Percentiles rank a stretch among this genome's conserved stretches.
Conservation (phyloP, 1,140 invertebrate species). For the Drosophila ohnishii region DNA sequence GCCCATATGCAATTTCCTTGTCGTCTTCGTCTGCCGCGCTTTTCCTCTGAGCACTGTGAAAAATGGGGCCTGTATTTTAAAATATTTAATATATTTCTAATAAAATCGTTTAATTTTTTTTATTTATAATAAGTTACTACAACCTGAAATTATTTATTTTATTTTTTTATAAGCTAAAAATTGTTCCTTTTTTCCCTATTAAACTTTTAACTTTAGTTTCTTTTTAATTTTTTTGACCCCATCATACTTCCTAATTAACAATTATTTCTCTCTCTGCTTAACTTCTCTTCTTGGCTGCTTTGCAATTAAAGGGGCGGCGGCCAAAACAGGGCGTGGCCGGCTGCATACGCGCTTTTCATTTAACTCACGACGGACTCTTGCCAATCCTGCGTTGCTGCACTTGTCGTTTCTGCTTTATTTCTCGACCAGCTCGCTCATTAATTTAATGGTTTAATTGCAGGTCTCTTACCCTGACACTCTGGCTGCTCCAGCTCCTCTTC, state of each 20-base stretch:
- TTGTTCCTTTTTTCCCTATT: too few species aligned
- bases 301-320: conserved; percentile 73
- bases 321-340: conserved; percentile 60
- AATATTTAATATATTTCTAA: too few species aligned
- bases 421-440: conserved; percentile 65
- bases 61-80: neutral
- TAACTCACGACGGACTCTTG: conserved; percentile 33
- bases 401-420: conserved; percentile 40
- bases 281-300: conserved; percentile 23
- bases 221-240: too few species aligned
- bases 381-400: conserved; percentile 33
- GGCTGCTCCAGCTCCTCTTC: neutral
- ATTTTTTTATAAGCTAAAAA: too few species aligned
- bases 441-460: conserved; percentile 80
- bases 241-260: neutral
- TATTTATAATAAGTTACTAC: too few species aligned
- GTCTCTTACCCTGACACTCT: conserved; percentile 22
- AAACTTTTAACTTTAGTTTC: too few species aligned
- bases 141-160: too few species aligned
- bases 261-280: conserved; percentile 4
- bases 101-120: too few species aligned
- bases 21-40: conserved; percentile 32
- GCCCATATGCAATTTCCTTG: conserved; percentile 69
- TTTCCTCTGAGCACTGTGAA: neutral
- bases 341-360: conserved; percentile 75